Evolutionary conservation across 1,140 invertebrate genomes (phyloP), one percentile per base, ranked within the genome.

Genomic region (Nasonia vitripennis): DNA sequence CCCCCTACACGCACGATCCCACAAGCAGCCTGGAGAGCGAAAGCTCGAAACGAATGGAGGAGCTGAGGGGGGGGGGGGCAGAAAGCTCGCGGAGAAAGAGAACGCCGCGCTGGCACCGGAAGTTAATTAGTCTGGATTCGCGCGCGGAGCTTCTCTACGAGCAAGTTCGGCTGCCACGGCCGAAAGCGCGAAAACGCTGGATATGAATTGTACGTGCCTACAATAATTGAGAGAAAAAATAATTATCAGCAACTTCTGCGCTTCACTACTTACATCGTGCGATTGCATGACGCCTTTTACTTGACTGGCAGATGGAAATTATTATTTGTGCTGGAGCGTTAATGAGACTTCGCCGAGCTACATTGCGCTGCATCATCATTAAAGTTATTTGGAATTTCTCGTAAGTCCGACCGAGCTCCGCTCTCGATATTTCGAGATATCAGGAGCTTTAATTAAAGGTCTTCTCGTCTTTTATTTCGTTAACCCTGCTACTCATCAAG

Each of bases 91-190:
- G 37, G 41, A 23, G 48, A 17, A 9, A 67, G 27, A 79, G 70
- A 86, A 74, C 77, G 68, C 71, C 11, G 48, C 27, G 9, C 41
- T 48, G n/a, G 37, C 41, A 81, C 67, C 81, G 81, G 81, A 83
- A 83, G 81, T 75, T 83, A 75, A 83, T 83, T 83, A 83, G 81
- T 83, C 70, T 70, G 81, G 81, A 75, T 83, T 83, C 81, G 74
- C 81, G 71, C 51, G 71, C 70, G 11, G 71, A 37, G 27, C 81
- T 41, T 68, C 34, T 81, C 62, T 68, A 34, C 27, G 27, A 48
- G 51, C 70, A 31, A 73, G n/a, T 51, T 73, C 68, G 31, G 20
- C 70, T 70, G n/a, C 0, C 5, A 48, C 20, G 10, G 27, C 34
- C 79, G 20, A 73, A n/a, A 17, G 23, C n/a, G 34, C 27, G 67